Conservation (phyloP, 1,140 invertebrate species). For the Vanessa tameamea region DNA sequence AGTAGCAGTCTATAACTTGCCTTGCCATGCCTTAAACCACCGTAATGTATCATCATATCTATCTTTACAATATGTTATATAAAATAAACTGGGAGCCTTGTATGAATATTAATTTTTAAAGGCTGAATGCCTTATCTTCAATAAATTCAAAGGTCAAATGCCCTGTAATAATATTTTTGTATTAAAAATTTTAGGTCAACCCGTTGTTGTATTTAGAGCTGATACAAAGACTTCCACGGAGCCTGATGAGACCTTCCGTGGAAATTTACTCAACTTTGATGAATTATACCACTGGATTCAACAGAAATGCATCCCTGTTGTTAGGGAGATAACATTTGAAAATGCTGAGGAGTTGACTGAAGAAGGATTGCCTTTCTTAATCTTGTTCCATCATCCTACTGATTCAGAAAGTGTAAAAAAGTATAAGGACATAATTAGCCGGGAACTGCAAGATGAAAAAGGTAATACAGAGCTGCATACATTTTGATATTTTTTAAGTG, state of each 20-base stretch:
- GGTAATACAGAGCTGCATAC: conserved; percentile 83
- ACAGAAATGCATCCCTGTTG: conserved; percentile 93
- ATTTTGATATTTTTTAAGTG: conserved; percentile 34
- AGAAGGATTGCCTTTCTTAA: conserved; percentile 99
- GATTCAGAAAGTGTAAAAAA: conserved; percentile 93
- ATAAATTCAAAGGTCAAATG: too few relatives aligned
- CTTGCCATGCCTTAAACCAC: too few relatives aligned
- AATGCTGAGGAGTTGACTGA: conserved; percentile 99
- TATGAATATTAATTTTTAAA: too few relatives aligned
- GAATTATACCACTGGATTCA: conserved; percentile 93
- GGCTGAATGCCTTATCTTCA: too few relatives aligned
- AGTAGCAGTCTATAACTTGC: too few relatives aligned
- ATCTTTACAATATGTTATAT: too few relatives aligned
- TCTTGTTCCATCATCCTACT: conserved; percentile 95
- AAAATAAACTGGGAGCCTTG: too few relatives aligned
- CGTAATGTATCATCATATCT: too few relatives aligned
- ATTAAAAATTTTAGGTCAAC: conserved; percentile 60
- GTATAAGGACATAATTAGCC: conserved; percentile 91
- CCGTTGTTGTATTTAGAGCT: conserved; percentile 90
- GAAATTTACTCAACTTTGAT: conserved; percentile 87
- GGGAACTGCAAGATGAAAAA: conserved; percentile 92
- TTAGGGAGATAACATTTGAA: conserved; percentile 98
- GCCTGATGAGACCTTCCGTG: conserved; percentile 90
- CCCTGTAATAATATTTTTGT: neutral
- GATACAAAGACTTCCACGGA: conserved; percentile 89